phyloP scores from a whole-genome alignment of 2,888 invertebrate genomes.

The Plusia festucae region DNA sequence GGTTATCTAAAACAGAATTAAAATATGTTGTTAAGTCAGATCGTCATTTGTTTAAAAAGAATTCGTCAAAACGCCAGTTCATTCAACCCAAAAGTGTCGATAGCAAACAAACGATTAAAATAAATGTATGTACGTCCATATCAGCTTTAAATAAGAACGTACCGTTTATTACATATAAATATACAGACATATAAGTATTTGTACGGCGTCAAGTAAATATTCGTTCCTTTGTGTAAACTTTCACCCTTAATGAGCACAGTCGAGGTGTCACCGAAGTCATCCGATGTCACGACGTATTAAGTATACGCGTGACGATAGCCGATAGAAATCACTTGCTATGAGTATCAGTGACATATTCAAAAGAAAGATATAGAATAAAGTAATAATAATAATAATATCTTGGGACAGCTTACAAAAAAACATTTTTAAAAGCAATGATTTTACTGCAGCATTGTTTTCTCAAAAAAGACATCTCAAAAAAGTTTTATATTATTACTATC shows the following conservation, averaged over 20 bases:
- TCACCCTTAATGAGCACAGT: conserved; percentile 71
- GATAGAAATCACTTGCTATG: conserved; percentile 42
- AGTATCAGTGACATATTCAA: no score
- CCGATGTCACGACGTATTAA: conserved; percentile 58
- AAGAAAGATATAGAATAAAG: no score
- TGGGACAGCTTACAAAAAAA: no score
- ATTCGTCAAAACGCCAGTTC: not conserved
- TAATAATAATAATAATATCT: no score
- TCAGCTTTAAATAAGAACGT: conserved; percentile 17
- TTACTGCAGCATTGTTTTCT: no score
- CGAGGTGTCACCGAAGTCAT: conserved; percentile 66
- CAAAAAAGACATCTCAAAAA: no score
- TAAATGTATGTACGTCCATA: conserved; percentile 11
- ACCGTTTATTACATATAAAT: conserved; percentile 45
- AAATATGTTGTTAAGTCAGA: conserved; percentile 22
- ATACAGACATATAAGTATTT: conserved; percentile 44
- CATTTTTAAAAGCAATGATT: not conserved
- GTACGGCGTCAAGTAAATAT: conserved; percentile 63
- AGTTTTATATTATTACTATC: no score
- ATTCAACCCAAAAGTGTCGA: not conserved
- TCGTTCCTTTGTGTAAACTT: conserved; percentile 70
- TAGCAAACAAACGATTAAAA: not conserved
- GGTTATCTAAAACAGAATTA: not conserved
- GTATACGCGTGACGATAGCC: conserved; percentile 34
- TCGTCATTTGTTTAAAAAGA: not conserved